A percentile compares a stretch with the other conserved stretches of the same genome.
Conservation (phyloP, 2,797 vertebrate species). For the Hypotaenidia okinawae region DNA sequence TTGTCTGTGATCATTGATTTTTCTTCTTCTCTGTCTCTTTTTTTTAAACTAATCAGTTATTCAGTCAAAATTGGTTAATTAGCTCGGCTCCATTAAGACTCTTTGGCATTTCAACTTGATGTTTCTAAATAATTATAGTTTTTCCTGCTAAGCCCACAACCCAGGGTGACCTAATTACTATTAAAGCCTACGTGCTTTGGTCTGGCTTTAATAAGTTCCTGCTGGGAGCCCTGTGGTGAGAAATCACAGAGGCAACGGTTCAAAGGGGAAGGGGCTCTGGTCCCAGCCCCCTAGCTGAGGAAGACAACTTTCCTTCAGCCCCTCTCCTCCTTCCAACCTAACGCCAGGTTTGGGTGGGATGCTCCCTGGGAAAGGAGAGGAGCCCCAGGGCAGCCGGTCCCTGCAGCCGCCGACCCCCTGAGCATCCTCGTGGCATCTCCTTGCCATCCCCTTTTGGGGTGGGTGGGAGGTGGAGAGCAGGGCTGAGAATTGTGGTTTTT, state of each 20-base stretch:
- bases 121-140: conserved; percentile 74
- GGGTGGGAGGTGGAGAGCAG: not conserved
- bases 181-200: conserved; percentile 31
- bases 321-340: not conserved
- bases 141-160: conserved; percentile 66
- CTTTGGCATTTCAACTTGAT: conserved; percentile 65
- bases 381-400: not conserved
- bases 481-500: too few species aligned
- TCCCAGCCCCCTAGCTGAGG: accelerated
- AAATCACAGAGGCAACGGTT: conserved; percentile 32
- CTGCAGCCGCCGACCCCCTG: not conserved
- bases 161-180: conserved; percentile 66
- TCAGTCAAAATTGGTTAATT: conserved; percentile 71
- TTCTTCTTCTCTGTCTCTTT: not conserved
- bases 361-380: not conserved
- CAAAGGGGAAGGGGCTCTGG: not conserved
- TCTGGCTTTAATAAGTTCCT: conserved; percentile 58
- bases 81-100: conserved; percentile 69
- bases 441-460: not conserved
- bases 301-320: not conserved
- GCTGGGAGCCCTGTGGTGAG: not conserved
- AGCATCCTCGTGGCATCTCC: not conserved
- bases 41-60: conserved; percentile 61
- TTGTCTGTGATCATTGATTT: conserved; percentile 61
- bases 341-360: not conserved